phyloP scores from a whole-genome alignment of 2,113 vertebrate genomes.

The Sinocyclocheilus grahami region DNA sequence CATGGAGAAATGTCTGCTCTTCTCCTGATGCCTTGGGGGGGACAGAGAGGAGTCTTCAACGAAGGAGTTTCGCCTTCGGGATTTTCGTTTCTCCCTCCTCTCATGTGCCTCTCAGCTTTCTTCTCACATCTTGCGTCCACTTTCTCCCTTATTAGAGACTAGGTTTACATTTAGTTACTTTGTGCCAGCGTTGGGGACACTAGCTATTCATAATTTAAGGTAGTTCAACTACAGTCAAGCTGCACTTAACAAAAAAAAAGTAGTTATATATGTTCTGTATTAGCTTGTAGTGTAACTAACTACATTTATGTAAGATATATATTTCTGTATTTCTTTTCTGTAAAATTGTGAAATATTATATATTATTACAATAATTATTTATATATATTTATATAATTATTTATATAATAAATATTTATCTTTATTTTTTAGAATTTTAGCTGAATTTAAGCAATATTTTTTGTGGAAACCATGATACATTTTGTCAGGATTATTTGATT shows the following conservation, averaged over 20 bases:
- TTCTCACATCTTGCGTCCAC: neutral
- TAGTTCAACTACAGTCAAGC: neutral
- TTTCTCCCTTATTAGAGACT: slow-evolving; percentile 6
- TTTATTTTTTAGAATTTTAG: no score
- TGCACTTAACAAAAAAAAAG: neutral
- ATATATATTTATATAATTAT: no score
- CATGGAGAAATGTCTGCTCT: neutral
- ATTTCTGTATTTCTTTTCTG: no score
- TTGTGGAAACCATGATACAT: no score
- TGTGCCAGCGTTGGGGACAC: no score
- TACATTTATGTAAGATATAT: neutral
- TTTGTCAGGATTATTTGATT: no score
- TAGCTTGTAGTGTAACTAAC: no score
- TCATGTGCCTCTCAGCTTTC: neutral
- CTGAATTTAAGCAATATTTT: no score
- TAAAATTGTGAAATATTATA: no score
- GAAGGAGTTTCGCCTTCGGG: neutral
- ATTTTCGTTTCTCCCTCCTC: neutral
- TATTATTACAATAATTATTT: no score
- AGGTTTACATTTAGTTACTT: neutral
- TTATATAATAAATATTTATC: no score
- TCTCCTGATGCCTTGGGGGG: neutral
- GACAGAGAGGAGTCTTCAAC: neutral
- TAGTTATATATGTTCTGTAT: no score
- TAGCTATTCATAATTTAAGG: neutral